Base-by-base conservation (phyloP, 2,797 vertebrate genomes). In the Potorous gilbertii region DNA sequence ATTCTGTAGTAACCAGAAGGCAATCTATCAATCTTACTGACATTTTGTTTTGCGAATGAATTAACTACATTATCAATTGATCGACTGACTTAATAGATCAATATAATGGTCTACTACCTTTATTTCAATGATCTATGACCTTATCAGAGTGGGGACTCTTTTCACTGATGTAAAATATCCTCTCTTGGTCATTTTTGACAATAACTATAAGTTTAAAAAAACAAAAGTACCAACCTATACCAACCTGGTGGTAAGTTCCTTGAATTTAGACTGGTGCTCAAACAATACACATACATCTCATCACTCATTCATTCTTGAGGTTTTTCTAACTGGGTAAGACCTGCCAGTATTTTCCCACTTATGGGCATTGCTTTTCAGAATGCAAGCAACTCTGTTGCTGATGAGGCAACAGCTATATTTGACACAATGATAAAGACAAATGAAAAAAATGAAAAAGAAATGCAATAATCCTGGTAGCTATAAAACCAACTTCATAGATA, bases 11-110 rank as follows among this genome's bases (percentile, higher is more conserved):
- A 89, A 55, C 14, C 16, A n/a, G 96, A 94, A 46, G 28, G 8
- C 0, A 54, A 96, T 95, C 14, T 95, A 27, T 52, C 55, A 0
- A 93, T 93, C 56, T 94, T 52, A 95, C 54, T 91, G 0, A 93
- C 5, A 12, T 92, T 90, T 96, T 90, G 0, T 52, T 95, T 95
- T 91, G 27, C 29, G 29, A 14, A 93, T n/a, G 31, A 92, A 40
- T 93, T 95, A 94, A 52, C 34, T 94, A 29, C 4, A 55, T 12
- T 62, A 34, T 34, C 52, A 92, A 34, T 13, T 74, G 27, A 91
- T 91, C 6, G 52, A 52, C 52, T 52, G 52, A 52, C 52, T 52
- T 5, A 91, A 10, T 87, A 5, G 95, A 93, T 90, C 90, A 34
- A 46, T 90, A 31, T 96, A n/a, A 59, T 55, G 29, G n/a, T 92